Base-by-base conservation (phyloP, 2,113 vertebrate genomes). In the Cercopithecus mona region DNA sequence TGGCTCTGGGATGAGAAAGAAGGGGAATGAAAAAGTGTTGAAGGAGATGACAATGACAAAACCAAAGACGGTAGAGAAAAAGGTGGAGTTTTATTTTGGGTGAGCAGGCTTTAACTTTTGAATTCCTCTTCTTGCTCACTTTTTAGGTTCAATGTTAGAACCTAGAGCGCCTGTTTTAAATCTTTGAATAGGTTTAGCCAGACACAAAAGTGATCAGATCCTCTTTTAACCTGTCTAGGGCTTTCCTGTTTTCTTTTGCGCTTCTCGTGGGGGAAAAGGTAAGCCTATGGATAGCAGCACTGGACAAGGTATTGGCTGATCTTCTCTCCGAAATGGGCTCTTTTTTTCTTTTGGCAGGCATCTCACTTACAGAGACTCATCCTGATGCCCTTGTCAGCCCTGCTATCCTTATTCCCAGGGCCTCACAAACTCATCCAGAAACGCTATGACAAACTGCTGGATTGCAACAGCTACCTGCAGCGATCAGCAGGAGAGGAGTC, bases 381-480 rank as follows among this genome's bases (percentile, higher is more conserved):
- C 83, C 97, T 99, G 96, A 97, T 45, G 12, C 99, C 99, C 0
- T 99, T 99, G 86, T 98, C 98, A 18, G 98, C 98, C 5, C 98
- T 99, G 59, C 99, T 99, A 88, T 98, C 99, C 97, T 99, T 99
- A 96, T 99, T 99, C 96, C 97, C 99, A 0, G 99, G 99, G 35
- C 99, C 99, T 3, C 99, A 99, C 98, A 99, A 99, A 98, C 99
- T 99, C 93, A 99, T 99, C 97, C 99, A 99, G 98, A 99, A 99
- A 97, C 99, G 99, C 78, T 99, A 99, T 4, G 99, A 99, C 98
- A 99, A 99, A 97, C 95, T 99, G 76, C 98, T 99, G 90, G 99
- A 99, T 98, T 99, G 99, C 96, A 99, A 99, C 98, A 99, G 99
- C 98, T 99, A 88, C 95, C 98, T 99, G 78, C 99, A 99, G 97